Evolutionary conservation across 2,113 vertebrate genomes (phyloP).

Genomic region (Podilymbus podiceps): DNA sequence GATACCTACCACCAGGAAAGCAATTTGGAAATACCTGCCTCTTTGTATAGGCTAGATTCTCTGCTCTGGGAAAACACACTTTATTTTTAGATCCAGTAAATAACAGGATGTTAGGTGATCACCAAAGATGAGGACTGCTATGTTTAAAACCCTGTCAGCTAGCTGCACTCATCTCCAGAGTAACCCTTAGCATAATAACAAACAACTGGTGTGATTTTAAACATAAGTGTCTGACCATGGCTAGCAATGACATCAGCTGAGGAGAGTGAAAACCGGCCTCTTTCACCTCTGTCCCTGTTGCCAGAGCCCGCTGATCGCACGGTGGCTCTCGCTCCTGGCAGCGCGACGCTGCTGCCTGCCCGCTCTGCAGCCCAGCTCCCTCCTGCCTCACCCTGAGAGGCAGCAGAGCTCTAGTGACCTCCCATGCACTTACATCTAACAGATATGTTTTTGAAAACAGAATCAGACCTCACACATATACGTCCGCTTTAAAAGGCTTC

Average conservation of each 20-base stretch:
- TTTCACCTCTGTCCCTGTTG: background rate
- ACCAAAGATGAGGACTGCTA: background rate
- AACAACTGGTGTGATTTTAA: background rate
- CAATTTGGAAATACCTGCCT: background rate
- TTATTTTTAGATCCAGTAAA: background rate
- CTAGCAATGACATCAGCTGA: background rate
- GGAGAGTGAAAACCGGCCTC: background rate
- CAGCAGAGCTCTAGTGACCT: background rate
- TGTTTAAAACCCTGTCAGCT: background rate
- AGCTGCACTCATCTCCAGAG: background rate
- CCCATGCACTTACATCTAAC: slow-evolving; percentile 8
- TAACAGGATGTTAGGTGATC: background rate
- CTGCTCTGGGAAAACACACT: background rate
- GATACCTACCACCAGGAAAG: background rate
- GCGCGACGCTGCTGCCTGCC: background rate
- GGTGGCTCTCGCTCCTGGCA: background rate
- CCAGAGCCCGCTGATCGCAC: background rate
- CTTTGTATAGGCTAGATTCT: background rate
- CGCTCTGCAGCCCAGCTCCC: background rate
- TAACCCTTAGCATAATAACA: background rate
- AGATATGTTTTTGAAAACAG: background rate
- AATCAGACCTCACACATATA: slow-evolving; percentile 43
- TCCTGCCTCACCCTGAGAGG: background rate
- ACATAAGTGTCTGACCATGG: background rate
- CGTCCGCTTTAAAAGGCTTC: background rate